Percentiles rank a stretch among this genome's conserved stretches.
Evolutionary conservation across 2,797 vertebrate genomes (phyloP).

Genomic region (Amniataba percoides): DNA sequence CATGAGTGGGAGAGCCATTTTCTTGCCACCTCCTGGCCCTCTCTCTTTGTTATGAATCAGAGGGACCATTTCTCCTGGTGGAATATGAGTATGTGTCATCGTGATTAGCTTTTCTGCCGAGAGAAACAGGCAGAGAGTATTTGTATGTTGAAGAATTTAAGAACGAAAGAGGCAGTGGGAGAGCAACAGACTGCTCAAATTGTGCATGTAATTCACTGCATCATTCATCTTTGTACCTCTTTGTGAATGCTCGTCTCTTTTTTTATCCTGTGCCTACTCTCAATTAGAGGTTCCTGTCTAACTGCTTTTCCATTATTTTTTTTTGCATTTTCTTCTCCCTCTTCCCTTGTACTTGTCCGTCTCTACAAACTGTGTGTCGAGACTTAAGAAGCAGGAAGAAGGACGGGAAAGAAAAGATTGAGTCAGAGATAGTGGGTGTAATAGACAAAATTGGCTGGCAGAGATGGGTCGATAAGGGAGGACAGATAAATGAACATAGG

Average conservation of each 20-base stretch:
- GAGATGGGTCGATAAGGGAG: constrained; percentile 63
- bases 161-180: constrained; percentile 26
- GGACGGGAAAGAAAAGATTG: constrained; percentile 44
- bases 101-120: constrained; percentile 27
- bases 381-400: constrained; percentile 38
- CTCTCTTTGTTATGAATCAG: constrained; percentile 48
- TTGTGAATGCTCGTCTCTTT: constrained; percentile 17
- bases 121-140: constrained; percentile 27
- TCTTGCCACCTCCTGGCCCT: constrained; percentile 32
- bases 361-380: constrained; percentile 31
- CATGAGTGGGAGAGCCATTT: constrained; percentile 32
- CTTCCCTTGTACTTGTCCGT: constrained; percentile 39
- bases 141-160: constrained; percentile 32
- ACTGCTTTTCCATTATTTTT: constrained; percentile 15
- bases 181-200: constrained; percentile 50
- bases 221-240: constrained; percentile 43
- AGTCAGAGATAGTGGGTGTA: constrained; percentile 68
- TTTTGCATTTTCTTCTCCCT: neutral
- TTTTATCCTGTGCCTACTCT: constrained; percentile 26
- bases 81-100: constrained; percentile 40
- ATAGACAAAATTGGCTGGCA: constrained; percentile 63
- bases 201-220: constrained; percentile 45
- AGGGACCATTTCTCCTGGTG: constrained; percentile 18
- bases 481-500: constrained; percentile 59
- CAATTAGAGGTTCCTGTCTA: constrained; percentile 17